A percentile compares a stretch with the other conserved stretches of the same genome.
These are phyloP conservation scores for Reinhardtius hippoglossoides DNA, from an alignment of 2,113 vertebrate species.

Conservation along the genomic window DNA sequence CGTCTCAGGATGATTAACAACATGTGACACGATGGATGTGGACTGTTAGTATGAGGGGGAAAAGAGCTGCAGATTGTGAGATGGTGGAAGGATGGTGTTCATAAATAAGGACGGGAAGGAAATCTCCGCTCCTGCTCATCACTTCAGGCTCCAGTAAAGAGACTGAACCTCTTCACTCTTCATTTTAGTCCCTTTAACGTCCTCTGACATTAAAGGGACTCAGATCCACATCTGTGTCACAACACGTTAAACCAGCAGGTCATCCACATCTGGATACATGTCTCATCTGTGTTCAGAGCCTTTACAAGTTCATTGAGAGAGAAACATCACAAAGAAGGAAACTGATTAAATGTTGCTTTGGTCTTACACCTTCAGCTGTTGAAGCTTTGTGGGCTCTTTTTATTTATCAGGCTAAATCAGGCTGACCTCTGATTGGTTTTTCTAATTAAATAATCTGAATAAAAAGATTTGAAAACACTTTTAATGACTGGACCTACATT, in stretches of 20 bases:
- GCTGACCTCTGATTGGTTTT: no score
- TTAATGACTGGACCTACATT: no score
- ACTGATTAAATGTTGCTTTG: no score
- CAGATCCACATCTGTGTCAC: background rate
- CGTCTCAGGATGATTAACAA: conserved; percentile 2
- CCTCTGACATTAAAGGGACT: background rate
- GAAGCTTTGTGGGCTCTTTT: no score
- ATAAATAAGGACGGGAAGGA: conserved; percentile 38
- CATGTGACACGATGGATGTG: conserved; percentile 25
- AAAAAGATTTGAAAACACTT: no score
- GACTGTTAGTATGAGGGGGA: background rate
- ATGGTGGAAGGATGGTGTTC: conserved; percentile 11
- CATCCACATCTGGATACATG: background rate
- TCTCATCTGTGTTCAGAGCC: background rate
- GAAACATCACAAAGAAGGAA: no score
- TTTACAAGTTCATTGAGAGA: no score
- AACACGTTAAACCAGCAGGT: background rate
- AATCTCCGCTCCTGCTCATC: background rate
- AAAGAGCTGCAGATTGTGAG: conserved; percentile 1
- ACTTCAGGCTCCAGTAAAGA: no score
- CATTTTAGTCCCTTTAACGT: background rate
- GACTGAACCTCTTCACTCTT: no score
- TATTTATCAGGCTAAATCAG: no score
- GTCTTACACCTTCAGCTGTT: no score
- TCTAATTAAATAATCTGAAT: no score